phyloP scores from a whole-genome alignment of 1,140 invertebrate species.

The Dysdera silvatica region DNA sequence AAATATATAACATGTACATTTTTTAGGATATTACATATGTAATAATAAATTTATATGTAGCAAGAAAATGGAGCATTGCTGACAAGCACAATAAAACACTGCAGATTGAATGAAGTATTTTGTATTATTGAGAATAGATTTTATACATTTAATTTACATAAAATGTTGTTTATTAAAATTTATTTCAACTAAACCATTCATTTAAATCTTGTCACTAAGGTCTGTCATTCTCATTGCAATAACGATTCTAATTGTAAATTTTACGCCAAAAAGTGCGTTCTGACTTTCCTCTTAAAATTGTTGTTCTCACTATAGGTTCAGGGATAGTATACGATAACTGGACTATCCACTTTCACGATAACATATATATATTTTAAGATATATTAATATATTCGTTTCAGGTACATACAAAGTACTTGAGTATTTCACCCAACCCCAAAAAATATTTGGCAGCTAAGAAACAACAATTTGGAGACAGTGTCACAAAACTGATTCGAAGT shows the following conservation, averaged over 20 bases:
- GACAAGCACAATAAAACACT: too few relatives aligned
- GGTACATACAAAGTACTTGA: constrained; percentile 12
- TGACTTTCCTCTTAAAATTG: neutral
- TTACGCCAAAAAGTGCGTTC: neutral
- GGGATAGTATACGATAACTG: neutral
- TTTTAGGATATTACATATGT: too few relatives aligned
- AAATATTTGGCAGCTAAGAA: constrained; percentile 16
- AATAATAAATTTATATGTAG: too few relatives aligned
- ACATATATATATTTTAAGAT: neutral
- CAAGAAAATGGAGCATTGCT: too few relatives aligned
- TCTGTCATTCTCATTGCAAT: neutral
- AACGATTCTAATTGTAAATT: neutral
- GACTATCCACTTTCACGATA: neutral
- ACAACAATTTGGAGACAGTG: constrained; percentile 1
- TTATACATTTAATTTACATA: too few relatives aligned
- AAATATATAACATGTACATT: too few relatives aligned
- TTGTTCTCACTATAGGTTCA: too few relatives aligned
- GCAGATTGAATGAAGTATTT: too few relatives aligned
- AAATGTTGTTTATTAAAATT: too few relatives aligned
- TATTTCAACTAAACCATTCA: too few relatives aligned
- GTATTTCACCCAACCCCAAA: constrained; percentile 15
- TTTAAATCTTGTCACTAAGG: neutral
- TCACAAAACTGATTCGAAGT: neutral
- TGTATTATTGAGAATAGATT: too few relatives aligned
- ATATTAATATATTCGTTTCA: constrained; percentile 4